Evolutionary conservation across 2,113 vertebrate species (phyloP).

Genomic region (Limanda limanda): DNA sequence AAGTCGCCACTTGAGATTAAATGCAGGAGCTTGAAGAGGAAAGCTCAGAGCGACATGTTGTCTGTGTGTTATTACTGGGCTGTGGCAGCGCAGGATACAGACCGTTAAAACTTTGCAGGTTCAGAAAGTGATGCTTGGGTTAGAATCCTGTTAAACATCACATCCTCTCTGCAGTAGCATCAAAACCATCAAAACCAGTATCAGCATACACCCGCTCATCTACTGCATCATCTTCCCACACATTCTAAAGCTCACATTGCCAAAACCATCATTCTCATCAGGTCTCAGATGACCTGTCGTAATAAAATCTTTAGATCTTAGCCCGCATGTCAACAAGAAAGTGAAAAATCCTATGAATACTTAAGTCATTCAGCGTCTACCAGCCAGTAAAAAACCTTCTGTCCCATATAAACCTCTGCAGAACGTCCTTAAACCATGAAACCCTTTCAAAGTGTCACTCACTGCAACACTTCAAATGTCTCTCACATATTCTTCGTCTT

Average conservation of each 20-base stretch:
- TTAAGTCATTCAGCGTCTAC: constrained; percentile 52
- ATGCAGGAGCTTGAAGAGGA: constrained; percentile 18
- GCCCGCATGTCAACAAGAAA: constrained; percentile 16
- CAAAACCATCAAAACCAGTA: not conserved
- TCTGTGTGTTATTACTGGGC: too few species aligned
- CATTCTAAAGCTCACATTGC: constrained; percentile 5
- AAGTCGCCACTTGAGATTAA: constrained; percentile 40
- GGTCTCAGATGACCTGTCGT: constrained; percentile 40
- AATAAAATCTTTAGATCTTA: constrained; percentile 30
- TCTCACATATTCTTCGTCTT: constrained; percentile 29
- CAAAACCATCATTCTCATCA: constrained; percentile 23
- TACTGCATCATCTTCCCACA: constrained; percentile 1
- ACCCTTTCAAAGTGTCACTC: constrained; percentile 26
- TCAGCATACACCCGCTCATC: not conserved
- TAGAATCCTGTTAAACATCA: too few species aligned
- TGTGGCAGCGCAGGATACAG: constrained; percentile 18
- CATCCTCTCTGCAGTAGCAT: not conserved
- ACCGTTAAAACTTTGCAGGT: not conserved
- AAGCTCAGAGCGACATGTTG: constrained; percentile 2
- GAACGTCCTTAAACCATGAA: constrained; percentile 20
- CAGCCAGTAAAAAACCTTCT: constrained; percentile 19
- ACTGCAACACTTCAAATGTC: constrained; percentile 41
- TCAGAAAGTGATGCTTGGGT: not conserved
- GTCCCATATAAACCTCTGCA: not conserved
- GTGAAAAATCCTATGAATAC: constrained; percentile 52